These are phyloP conservation scores for Rhopalosiphum nymphaeae DNA, from an alignment of 2,888 invertebrate genomes.

Conservation along the genomic window DNA sequence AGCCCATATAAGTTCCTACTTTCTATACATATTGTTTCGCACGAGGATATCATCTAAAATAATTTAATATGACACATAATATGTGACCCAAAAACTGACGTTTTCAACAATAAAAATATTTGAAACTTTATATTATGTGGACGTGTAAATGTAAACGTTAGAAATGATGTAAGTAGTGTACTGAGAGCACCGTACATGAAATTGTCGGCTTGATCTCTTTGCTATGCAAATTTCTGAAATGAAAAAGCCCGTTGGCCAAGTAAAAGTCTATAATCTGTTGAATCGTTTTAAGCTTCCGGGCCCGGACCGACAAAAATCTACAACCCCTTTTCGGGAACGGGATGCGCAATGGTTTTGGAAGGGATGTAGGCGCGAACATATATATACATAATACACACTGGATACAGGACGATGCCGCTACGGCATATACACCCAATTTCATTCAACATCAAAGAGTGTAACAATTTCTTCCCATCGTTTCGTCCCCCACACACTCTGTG, in stretches of 20 bases:
- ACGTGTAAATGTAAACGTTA: not conserved
- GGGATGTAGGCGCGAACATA: not conserved
- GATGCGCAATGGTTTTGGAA: not conserved
- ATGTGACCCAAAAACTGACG: not conserved
- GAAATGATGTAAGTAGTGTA: not conserved
- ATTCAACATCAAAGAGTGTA: constrained; percentile 52
- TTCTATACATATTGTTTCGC: not conserved
- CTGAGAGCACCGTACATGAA: not conserved
- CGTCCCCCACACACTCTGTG: not conserved
- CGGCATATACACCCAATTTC: constrained; percentile 40
- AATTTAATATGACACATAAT: not conserved
- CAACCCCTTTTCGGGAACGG: constrained; percentile 39
- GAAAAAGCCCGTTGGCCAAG: constrained; percentile 58
- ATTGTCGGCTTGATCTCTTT: constrained; percentile 42
- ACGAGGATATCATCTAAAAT: not conserved
- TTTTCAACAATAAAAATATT: not conserved
- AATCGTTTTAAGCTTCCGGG: constrained; percentile 52
- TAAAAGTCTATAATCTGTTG: constrained; percentile 64
- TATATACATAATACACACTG: not conserved
- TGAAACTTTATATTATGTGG: not conserved
- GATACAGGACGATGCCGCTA: not conserved
- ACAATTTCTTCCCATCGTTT: constrained; percentile 49
- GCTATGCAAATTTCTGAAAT: constrained; percentile 51
- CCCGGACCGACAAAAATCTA: constrained; percentile 42
- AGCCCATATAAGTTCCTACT: not conserved